Evolutionary conservation across 2,888 invertebrate species (phyloP).

Genomic region (Oscheius onirici): DNA sequence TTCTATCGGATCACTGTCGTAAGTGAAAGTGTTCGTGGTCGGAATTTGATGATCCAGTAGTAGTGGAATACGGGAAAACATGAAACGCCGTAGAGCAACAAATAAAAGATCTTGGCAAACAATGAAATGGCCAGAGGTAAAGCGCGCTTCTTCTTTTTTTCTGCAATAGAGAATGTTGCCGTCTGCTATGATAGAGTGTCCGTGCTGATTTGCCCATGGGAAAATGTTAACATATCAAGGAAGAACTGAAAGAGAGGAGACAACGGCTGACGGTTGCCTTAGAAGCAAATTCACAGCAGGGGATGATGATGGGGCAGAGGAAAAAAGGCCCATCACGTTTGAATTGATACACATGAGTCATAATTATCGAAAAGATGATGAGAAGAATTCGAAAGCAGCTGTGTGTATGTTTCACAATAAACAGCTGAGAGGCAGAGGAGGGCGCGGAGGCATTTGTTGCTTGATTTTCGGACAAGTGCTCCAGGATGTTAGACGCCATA

Average conservation of each 20-base stretch:
- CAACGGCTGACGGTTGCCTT: slow-evolving; percentile 5
- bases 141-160: background rate
- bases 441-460: background rate
- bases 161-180: background rate
- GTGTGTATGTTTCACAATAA: background rate
- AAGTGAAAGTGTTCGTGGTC: background rate
- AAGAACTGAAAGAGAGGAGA: background rate
- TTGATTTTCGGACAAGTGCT: background rate
- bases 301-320: background rate
- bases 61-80: background rate
- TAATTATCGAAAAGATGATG: background rate
- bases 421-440: background rate
- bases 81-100: background rate
- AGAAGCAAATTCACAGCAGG: slow-evolving; percentile 1
- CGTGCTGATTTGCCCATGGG: slow-evolving; percentile 14
- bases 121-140: background rate
- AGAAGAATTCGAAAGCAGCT: background rate
- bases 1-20: background rate
- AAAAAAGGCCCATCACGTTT: no score
- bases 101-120: slow-evolving; percentile 11
- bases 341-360: background rate
- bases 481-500: background rate
- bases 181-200: slow-evolving; percentile 7
- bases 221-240: background rate
- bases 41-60: no score